Base-by-base conservation (phyloP, 2,888 invertebrate genomes). In the Diaprepes abbreviatus region DNA sequence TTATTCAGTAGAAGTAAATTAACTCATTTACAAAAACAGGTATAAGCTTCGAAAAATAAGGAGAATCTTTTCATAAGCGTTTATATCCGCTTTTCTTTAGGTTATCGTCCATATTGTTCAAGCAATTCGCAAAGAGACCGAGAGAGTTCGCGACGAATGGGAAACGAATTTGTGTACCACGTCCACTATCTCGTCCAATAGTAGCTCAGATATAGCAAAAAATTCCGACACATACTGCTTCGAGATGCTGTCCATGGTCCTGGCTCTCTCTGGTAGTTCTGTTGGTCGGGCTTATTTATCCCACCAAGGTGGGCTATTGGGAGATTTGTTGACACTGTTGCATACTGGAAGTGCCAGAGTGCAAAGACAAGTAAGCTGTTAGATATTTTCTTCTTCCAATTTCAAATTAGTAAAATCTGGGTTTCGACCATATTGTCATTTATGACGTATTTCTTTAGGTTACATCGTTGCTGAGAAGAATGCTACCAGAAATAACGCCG, bases 341-440 rank as follows among this genome's bases (percentile, higher is more conserved):
- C 97, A 98, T 80, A 96, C 96, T 0, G 97, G 97, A 66, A 96
- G 97, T 77, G 97, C 97, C 59, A 88, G 97, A 67, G 96, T 97
- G 0, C 97, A 97, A 82, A 87, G 97, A 83, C 97, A 97, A 87
- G 95, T 74, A 38, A 38, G 36, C 38, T 10, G 31, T 31, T 24
- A n/a, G n/a, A n/a, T n/a, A n/a, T n/a, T n/a, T n/a, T n/a, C n/a
- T n/a, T n/a, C n/a, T n/a, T n/a, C n/a, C n/a, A n/a, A n/a, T n/a
- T n/a, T n/a, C n/a, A n/a, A n/a, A n/a, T n/a, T n/a, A n/a, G n/a
- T n/a, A n/a, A n/a, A n/a, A n/a, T n/a, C n/a, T n/a, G n/a, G n/a
- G n/a, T n/a, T n/a, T n/a, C n/a, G n/a, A n/a, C n/a, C n/a, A n/a
- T n/a, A n/a, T n/a, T n/a, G n/a, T n/a, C n/a, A n/a, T n/a, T n/a